Evolutionary conservation across 2,888 invertebrate species (phyloP), one percentile per base, ranked within the genome.

Genomic region (Chrysina gloriosa): DNA sequence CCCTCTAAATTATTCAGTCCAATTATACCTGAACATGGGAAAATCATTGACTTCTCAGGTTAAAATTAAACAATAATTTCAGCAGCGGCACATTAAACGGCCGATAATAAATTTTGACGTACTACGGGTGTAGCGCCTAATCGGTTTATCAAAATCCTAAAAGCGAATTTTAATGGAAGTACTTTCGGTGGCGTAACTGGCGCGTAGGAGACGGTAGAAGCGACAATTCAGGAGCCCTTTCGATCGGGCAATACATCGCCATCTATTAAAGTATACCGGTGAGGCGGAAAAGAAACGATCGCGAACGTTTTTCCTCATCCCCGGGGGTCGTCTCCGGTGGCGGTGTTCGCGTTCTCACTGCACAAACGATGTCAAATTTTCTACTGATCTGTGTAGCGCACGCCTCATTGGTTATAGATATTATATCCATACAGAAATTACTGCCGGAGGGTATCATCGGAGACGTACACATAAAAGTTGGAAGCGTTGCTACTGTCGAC

Each of bases 381-480:
- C 65, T 65, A 52, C 65, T 52, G 65, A 65, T 65, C 65, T 70
- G 66, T 67, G 70, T 72, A 72, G 69, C 65, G 31, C 39, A 73
- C 74, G 72, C 72, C 71, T 74, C 74, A 74, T 75, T 74, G 73
- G 67, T 69, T 73, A 71, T 58, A 68, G 70, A 75, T 74, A 73
- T 74, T 75, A 73, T 70, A 72, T 69, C 71, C 71, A 71, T 72
- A 71, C 70, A 72, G 73, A 72, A 75, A 74, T 75, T 74, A 72
- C 72, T 65, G 67, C 72, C 64, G 71, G 65, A 70, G 65, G 70
- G 70, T 70, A 73, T 74, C 74, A 74, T 71, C 70, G 68, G 72
- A 72, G 70, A 73, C 71, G 69, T 61, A 61, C 69, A 69, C 73
- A 75, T 76, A 75, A 76, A 76, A 73, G 73, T 74, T 70, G 16